phyloP scores from a whole-genome alignment of 1,140 invertebrate species.

The Leucophenga varia region DNA sequence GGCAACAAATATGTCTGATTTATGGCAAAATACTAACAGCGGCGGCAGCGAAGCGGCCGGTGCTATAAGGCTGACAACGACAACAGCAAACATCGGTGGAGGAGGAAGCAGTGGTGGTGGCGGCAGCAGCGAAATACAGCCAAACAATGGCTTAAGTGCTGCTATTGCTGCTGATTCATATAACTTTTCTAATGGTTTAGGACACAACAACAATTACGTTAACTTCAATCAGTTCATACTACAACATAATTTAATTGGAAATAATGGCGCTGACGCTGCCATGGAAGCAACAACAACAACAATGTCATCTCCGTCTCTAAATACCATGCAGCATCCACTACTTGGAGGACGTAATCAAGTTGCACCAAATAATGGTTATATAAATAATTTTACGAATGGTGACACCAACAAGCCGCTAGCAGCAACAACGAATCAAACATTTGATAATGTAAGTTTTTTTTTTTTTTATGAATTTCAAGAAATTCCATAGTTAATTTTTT shows the following conservation, averaged over 20 bases:
- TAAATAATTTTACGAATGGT: too few relatives aligned
- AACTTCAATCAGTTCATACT: slow-evolving; percentile 54
- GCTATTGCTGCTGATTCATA: not conserved
- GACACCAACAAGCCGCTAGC: slow-evolving; percentile 7
- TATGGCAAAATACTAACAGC: slow-evolving; percentile 43
- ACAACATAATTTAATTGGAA: slow-evolving; percentile 40
- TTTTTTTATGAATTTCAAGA: not conserved
- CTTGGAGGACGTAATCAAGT: too few relatives aligned
- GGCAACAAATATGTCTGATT: slow-evolving; percentile 2
- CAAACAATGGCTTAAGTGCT: not conserved
- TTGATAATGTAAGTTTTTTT: slow-evolving; percentile 24
- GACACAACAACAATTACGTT: slow-evolving; percentile 48
- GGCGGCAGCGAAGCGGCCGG: slow-evolving; percentile 9
- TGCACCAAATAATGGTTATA: too few relatives aligned
- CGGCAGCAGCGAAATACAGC: not conserved
- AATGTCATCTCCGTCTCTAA: not conserved
- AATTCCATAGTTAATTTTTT: too few relatives aligned
- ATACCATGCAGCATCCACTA: slow-evolving; percentile 19
- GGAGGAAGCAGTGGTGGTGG: not conserved
- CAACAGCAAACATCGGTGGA: not conserved
- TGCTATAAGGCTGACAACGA: slow-evolving; percentile 15
- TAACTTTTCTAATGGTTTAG: not conserved
- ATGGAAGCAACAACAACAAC: not conserved
- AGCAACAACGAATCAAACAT: slow-evolving; percentile 13
- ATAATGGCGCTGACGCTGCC: slow-evolving; percentile 3